These are phyloP conservation scores for Corbicula japonica DNA, from an alignment of 2,888 invertebrate genomes.

Conservation along the genomic window DNA sequence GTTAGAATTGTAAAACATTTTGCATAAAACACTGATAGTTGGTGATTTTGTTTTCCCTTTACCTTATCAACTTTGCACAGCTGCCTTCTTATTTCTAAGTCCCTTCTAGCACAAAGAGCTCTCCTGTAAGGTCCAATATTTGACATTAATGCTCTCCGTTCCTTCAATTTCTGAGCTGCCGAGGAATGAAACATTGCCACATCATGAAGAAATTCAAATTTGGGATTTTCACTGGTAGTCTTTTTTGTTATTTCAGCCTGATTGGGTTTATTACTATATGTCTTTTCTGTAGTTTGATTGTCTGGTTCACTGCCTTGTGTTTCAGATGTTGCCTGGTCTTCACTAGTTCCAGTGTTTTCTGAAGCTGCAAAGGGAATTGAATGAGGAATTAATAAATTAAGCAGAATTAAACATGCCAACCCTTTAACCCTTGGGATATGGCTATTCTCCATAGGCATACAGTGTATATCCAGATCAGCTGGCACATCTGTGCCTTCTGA, in stretches of 20 bases:
- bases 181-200: slow-evolving; percentile 83
- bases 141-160: slow-evolving; percentile 88
- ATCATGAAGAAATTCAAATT: slow-evolving; percentile 75
- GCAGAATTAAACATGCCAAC: too few species aligned
- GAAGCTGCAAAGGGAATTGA: too few species aligned
- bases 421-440: too few species aligned
- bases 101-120: slow-evolving; percentile 93
- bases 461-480: too few species aligned
- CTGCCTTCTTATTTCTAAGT: slow-evolving; percentile 90
- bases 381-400: too few species aligned
- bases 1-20: too few species aligned
- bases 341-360: background rate
- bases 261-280: background rate
- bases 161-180: slow-evolving; percentile 76
- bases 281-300: background rate
- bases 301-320: background rate
- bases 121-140: slow-evolving; percentile 92
- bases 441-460: too few species aligned
- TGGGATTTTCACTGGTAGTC: slow-evolving; percentile 21
- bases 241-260: slow-evolving; percentile 18
- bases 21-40: too few species aligned
- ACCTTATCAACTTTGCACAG: slow-evolving; percentile 87
- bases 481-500: too few species aligned
- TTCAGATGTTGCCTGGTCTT: background rate
- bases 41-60: too few species aligned